Evolutionary conservation across 2,888 invertebrate genomes (phyloP), one percentile per base, ranked within the genome.

Genomic region (Cephus runcator): DNA sequence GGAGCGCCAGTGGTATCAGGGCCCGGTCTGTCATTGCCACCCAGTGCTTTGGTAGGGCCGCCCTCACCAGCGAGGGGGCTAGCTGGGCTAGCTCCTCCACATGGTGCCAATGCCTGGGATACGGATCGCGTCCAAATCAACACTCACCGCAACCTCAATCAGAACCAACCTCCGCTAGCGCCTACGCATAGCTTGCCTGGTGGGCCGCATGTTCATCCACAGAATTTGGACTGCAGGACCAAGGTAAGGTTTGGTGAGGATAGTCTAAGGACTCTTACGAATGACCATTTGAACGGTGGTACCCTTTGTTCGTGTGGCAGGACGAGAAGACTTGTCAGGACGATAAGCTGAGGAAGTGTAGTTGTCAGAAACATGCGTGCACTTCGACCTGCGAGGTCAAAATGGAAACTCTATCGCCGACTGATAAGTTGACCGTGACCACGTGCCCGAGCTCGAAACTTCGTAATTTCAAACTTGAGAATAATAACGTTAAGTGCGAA

Each of bases 1-100:
- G 93, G 93, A 92, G 91, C 91, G 91, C 91, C 91, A 91, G 91
- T 92, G 85, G 90, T 88, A 87, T 89, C 91, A 87, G 91, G 91
- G 89, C 90, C 91, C 90, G 91, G 91, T 91, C 91, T 91, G 91
- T 91, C 91, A 91, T 91, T 91, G 91, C 91, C 91, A 88, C 91
- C 91, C 91, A 91, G 91, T 88, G 91, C 91, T 88, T 89, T 91
- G 90, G 91, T 91, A 86, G 91, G 91, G 88, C 91, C 91, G 87
- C 91, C 90, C 86, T 91, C 91, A 93, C 94, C 93, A 93, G 94
- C 93, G 91, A 90, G 93, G 92, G 92, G 93, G 87, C 91, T 90
- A 90, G 91, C 90, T 85, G 91, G 91, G 88, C 88, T 90, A 91
- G 91, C 90, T 87, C 91, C 89, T 82, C 90, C 90, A 86, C 90